Evolutionary conservation across 2,888 invertebrate genomes (phyloP).

Genomic region (Trichacis sp.): DNA sequence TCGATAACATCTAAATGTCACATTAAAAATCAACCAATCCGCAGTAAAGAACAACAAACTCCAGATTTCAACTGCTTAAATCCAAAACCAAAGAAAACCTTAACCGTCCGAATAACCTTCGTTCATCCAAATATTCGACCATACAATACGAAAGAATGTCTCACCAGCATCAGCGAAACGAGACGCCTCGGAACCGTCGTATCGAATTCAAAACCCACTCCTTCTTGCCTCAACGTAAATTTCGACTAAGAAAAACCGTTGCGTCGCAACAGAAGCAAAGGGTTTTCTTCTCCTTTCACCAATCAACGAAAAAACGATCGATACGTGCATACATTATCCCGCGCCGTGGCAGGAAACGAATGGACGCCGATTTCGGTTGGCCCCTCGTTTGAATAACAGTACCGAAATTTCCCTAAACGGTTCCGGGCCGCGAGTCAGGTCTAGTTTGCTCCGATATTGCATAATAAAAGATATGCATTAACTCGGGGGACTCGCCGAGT

Average conservation of each 20-base stretch:
- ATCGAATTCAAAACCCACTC: slow-evolving; percentile 7
- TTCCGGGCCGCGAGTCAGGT: slow-evolving; percentile 59
- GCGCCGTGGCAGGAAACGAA: slow-evolving; percentile 32
- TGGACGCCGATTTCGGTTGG: slow-evolving; percentile 56
- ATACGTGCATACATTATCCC: slow-evolving; percentile 63
- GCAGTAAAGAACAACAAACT: too few species aligned
- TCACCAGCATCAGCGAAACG: too few species aligned
- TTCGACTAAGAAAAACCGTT: slow-evolving; percentile 54
- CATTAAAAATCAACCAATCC: too few species aligned
- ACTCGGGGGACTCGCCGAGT: slow-evolving; percentile 39
- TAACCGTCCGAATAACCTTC: too few species aligned
- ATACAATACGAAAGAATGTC: too few species aligned
- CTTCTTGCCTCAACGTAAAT: slow-evolving; percentile 15
- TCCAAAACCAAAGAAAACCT: too few species aligned
- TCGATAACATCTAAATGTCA: too few species aligned
- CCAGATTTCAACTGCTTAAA: too few species aligned
- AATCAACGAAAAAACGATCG: slow-evolving; percentile 63
- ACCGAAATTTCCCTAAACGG: slow-evolving; percentile 67
- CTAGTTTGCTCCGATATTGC: slow-evolving; percentile 58
- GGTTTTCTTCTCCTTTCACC: slow-evolving; percentile 52
- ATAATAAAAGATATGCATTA: slow-evolving; percentile 66
- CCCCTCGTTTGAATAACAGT: slow-evolving; percentile 68
- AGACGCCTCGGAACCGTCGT: too few species aligned
- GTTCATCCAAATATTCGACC: too few species aligned
- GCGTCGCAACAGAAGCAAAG: slow-evolving; percentile 41